These are phyloP conservation scores for Patella vulgata DNA, from an alignment of 1,140 invertebrate genomes.

Conservation along the genomic window DNA sequence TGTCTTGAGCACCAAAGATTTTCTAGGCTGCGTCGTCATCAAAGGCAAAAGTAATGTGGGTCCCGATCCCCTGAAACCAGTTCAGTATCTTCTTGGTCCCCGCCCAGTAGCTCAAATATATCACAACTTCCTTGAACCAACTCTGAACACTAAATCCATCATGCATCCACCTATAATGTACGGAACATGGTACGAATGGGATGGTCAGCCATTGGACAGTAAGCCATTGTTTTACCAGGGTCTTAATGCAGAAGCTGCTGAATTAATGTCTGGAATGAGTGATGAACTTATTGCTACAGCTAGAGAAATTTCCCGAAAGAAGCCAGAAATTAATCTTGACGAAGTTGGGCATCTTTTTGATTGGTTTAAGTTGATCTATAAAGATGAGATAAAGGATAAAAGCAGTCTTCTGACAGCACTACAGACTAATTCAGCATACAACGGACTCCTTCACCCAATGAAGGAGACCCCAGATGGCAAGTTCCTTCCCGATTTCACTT, in stretches of 20 bases:
- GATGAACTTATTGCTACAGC: constrained; percentile 38
- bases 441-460: constrained; percentile 50
- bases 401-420: constrained; percentile 32
- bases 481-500: constrained; percentile 48
- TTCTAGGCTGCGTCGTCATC: constrained; percentile 31
- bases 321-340: constrained; percentile 31
- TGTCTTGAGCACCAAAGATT: constrained; percentile 42
- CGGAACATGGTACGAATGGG: constrained; percentile 39
- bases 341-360: constrained; percentile 44
- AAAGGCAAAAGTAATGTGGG: constrained; percentile 23
- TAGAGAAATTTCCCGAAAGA: constrained; percentile 27
- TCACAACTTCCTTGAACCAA: constrained; percentile 42
- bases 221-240: constrained; percentile 51
- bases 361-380: constrained; percentile 41
- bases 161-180: constrained; percentile 48
- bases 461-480: constrained; percentile 26
- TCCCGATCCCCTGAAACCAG: constrained; percentile 18
- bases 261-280: constrained; percentile 35
- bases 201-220: constrained; percentile 28
- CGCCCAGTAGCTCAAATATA: constrained; percentile 29
- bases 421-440: constrained; percentile 46
- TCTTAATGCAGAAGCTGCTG: constrained; percentile 35
- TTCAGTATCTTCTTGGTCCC: constrained; percentile 38
- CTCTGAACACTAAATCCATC: constrained; percentile 38
- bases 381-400: constrained; percentile 36